phyloP scores from a whole-genome alignment of 2,888 invertebrate species.

The Phasia obesa region DNA sequence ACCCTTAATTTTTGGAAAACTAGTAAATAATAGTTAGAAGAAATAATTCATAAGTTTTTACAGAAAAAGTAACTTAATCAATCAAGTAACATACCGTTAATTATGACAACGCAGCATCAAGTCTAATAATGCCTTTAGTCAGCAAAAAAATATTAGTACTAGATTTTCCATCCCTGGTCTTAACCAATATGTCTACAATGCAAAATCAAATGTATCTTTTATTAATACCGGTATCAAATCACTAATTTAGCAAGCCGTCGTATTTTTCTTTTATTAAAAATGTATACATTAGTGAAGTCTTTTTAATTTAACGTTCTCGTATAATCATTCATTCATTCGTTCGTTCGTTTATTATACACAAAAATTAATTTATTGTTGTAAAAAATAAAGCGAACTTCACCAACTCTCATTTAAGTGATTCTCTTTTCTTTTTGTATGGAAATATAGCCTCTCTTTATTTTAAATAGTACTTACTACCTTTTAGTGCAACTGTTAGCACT shows the following conservation, averaged over 20 bases:
- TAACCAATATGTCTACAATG: background rate
- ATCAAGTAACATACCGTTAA: no score
- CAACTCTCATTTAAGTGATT: background rate
- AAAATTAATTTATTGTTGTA: conserved; percentile 42
- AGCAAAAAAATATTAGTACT: no score
- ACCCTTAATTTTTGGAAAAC: no score
- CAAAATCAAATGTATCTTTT: background rate
- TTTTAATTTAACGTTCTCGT: conserved; percentile 44
- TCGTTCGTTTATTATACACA: conserved; percentile 7
- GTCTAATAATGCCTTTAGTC: no score
- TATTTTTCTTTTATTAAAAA: conserved; percentile 49
- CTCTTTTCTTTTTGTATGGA: background rate
- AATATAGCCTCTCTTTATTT: background rate
- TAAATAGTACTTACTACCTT: conserved; percentile 13
- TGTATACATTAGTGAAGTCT: conserved; percentile 52
- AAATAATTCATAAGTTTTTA: no score
- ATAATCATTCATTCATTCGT: no score
- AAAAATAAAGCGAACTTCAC: conserved; percentile 49
- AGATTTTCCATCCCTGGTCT: no score
- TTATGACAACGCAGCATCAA: no score
- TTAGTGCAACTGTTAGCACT: conserved; percentile 53
- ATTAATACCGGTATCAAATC: conserved; percentile 27
- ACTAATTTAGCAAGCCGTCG: conserved; percentile 1
- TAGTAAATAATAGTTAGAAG: no score
- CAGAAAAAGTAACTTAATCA: no score